These are phyloP conservation scores for Sinocyclocheilus grahami DNA, from an alignment of 2,113 vertebrate species.

Conservation along the genomic window DNA sequence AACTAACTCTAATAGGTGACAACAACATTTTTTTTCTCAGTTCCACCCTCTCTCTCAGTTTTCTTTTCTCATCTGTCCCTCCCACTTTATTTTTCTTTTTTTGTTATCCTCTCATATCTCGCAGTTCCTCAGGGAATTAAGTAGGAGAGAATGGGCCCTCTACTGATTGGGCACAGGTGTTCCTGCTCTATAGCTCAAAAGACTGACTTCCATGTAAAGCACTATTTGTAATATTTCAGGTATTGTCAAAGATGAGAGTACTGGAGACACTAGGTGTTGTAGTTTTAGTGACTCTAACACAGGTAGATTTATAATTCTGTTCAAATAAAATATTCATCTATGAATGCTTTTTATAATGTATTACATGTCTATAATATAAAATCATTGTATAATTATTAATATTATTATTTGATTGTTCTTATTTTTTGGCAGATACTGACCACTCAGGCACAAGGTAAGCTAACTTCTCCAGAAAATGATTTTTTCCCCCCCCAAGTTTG, in stretches of 20 bases:
- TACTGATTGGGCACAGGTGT: constrained; percentile 69
- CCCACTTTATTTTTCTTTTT: not conserved
- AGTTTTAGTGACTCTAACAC: constrained; percentile 67
- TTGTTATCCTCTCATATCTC: constrained; percentile 58
- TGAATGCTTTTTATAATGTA: not conserved
- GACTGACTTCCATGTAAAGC: constrained; percentile 68
- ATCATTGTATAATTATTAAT: not conserved
- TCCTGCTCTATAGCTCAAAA: constrained; percentile 68
- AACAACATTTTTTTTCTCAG: not conserved
- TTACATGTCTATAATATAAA: not conserved
- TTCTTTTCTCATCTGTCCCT: constrained; percentile 41
- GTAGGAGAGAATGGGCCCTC: constrained; percentile 59
- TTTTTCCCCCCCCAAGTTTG: not conserved
- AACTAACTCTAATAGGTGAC: not conserved
- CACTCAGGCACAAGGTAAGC: constrained; percentile 69
- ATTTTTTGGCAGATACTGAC: constrained; percentile 66
- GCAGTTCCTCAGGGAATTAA: constrained; percentile 60
- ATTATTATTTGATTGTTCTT: not conserved
- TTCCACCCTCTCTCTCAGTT: constrained; percentile 30
- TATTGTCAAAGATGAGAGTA: constrained; percentile 74
- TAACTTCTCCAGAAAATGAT: not conserved
- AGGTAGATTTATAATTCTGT: constrained; percentile 66
- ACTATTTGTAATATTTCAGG: constrained; percentile 68
- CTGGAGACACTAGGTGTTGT: constrained; percentile 71
- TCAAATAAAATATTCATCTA: not conserved